These are phyloP conservation scores for Drosophila parthenogenetica DNA, from an alignment of 2,888 invertebrate genomes.

Conservation along the genomic window DNA sequence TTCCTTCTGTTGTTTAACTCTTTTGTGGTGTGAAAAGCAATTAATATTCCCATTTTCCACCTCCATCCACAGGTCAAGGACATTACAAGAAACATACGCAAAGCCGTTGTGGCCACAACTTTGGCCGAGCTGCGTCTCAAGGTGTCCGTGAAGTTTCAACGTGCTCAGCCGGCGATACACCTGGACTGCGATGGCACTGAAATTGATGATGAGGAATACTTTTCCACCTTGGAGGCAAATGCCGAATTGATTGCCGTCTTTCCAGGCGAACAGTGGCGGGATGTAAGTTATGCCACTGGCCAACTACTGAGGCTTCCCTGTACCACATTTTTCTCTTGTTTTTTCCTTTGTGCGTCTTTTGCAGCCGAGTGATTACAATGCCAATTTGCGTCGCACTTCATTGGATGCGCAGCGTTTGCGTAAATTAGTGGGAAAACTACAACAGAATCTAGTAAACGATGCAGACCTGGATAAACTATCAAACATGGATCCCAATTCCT, in stretches of 20 bases:
- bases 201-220: slow-evolving; percentile 97
- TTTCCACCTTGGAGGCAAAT: slow-evolving; percentile 94
- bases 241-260: slow-evolving; percentile 93
- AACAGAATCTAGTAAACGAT: slow-evolving; percentile 92
- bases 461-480: slow-evolving; percentile 92
- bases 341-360: background rate
- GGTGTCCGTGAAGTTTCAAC: slow-evolving; percentile 90
- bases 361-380: slow-evolving; percentile 72
- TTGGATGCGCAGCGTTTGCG: slow-evolving; percentile 86
- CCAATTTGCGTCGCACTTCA: slow-evolving; percentile 65
- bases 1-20: background rate
- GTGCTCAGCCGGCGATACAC: slow-evolving; percentile 89
- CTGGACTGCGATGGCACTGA: slow-evolving; percentile 96
- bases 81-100: slow-evolving; percentile 90
- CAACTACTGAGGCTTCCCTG: background rate
- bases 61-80: slow-evolving; percentile 85
- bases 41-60: slow-evolving; percentile 24
- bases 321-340: background rate
- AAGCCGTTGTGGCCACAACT: slow-evolving; percentile 92
- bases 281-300: slow-evolving; percentile 73
- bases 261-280: slow-evolving; percentile 90
- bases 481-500: slow-evolving; percentile 94
- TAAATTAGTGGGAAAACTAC: slow-evolving; percentile 90
- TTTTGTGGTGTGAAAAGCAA: slow-evolving; percentile 28
- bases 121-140: slow-evolving; percentile 91